Evolutionary conservation across 2,888 invertebrate species (phyloP).

Genomic region (Doris montereyensis): DNA sequence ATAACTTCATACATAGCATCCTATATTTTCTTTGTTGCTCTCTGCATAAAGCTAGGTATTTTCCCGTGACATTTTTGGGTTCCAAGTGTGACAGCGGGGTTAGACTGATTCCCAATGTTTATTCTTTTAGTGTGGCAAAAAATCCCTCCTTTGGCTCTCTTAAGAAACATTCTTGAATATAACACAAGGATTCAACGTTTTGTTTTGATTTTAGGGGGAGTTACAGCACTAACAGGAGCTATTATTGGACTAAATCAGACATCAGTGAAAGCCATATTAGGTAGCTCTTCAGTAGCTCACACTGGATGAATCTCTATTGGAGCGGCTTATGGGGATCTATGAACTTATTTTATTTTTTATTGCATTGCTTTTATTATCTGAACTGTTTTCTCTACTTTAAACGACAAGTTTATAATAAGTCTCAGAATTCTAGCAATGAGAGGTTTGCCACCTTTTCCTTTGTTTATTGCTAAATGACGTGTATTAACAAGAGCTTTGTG

Average conservation of each 20-base stretch:
- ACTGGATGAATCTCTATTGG: conserved; percentile 47
- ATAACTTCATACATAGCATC: not conserved
- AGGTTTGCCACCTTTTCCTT: conserved; percentile 33
- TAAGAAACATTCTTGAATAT: not conserved
- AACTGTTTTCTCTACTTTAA: not conserved
- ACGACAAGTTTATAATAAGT: not conserved
- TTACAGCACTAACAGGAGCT: conserved; percentile 40
- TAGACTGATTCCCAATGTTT: not conserved
- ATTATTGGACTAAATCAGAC: conserved; percentile 45
- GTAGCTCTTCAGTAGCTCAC: conserved; percentile 52
- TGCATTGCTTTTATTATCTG: not conserved
- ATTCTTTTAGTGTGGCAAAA: not conserved
- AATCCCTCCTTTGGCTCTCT: not conserved
- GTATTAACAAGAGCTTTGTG: not conserved
- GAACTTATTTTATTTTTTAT: conserved; percentile 13
- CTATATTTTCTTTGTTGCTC: not conserved
- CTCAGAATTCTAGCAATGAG: not conserved
- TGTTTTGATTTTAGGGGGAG: not conserved
- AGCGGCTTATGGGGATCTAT: not conserved
- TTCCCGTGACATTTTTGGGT: conserved; percentile 10
- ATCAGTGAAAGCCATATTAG: conserved; percentile 44
- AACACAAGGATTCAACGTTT: not conserved
- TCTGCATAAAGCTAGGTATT: not conserved
- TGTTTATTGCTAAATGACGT: conserved; percentile 32
- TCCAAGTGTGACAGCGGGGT: not conserved